Evolutionary conservation across 2,797 vertebrate species (phyloP), one percentile per base, ranked within the genome.

Genomic region (Hoplostethus mediterraneus): DNA sequence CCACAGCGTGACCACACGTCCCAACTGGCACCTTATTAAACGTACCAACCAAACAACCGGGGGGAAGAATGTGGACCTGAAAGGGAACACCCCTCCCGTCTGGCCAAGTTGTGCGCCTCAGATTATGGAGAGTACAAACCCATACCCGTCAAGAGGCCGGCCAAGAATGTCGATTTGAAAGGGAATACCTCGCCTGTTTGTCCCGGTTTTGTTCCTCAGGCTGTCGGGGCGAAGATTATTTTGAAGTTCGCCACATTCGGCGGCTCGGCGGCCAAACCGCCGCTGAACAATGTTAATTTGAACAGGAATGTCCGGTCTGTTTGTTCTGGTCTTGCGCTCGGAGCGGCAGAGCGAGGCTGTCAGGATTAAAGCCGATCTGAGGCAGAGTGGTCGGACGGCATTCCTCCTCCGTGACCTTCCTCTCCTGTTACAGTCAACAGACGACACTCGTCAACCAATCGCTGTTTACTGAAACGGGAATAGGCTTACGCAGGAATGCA

Each of bases 291-390:
- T 11, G 75, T 8, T 40, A 73, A 48, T 59, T 58, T 12, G 64
- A 79, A 47, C 47, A 79, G 83, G 85, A 87, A 87, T 86, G 85
- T 75, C 66, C 30, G 48, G 52, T 57, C 53, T 72, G 70, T 75
- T 86, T 81, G 79, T 74, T 71, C 71, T 71, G 3, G 42, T 1
- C 12, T 3, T 13, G 42, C 0, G 63, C 57, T 79, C 72, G 72
- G 4, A 17, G 52, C 73, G 2, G 75, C 70, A 57, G 77, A 75
- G 78, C 8, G 75, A 81, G 81, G 65, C 76, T 79, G 85, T 84
- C 66, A 78, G 86, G 90, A 87, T 89, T 90, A 83, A 82, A 85
- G 80, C 75, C 77, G 57, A 77, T 81, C 81, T 44, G 77, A 78
- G 76, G 80, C 73, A 56, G 55, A 85, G 87, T 42, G 58, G 88